Conservation (phyloP, 2,888 invertebrate species). For the Dasypolia templi region DNA sequence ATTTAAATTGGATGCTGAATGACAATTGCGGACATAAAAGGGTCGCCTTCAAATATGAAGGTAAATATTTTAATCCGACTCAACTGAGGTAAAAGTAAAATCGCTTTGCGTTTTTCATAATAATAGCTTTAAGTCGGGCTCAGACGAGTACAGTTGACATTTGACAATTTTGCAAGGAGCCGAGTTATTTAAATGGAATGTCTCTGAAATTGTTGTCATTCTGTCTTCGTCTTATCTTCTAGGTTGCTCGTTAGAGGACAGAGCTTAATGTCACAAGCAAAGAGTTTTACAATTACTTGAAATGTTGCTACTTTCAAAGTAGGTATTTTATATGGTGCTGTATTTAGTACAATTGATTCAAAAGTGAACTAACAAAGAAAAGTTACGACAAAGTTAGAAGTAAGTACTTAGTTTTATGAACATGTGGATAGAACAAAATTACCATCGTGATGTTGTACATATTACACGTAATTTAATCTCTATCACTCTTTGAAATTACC, state of each 20-base stretch:
- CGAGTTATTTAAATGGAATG: constrained; percentile 57
- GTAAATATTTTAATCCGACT: constrained; percentile 66
- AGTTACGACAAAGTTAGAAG: constrained; percentile 26
- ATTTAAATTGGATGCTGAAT: constrained; percentile 37
- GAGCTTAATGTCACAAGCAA: constrained; percentile 36
- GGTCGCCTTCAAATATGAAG: constrained; percentile 62
- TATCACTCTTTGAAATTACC: constrained; percentile 24
- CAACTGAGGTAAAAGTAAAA: constrained; percentile 64
- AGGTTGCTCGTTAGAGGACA: constrained; percentile 34
- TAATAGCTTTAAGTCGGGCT: constrained; percentile 57
- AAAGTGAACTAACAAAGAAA: constrained; percentile 7
- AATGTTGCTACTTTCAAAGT: not conserved
- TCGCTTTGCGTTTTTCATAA: constrained; percentile 64
- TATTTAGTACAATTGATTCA: constrained; percentile 17
- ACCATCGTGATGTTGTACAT: constrained; percentile 9
- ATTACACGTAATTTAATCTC: constrained; percentile 41
- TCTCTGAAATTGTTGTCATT: constrained; percentile 46
- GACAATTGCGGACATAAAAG: constrained; percentile 53
- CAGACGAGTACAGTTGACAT: constrained; percentile 46
- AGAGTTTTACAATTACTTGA: constrained; percentile 33
- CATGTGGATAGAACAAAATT: constrained; percentile 16
- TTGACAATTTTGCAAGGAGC: constrained; percentile 49
- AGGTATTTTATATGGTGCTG: constrained; percentile 3
- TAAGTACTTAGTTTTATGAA: constrained; percentile 23
- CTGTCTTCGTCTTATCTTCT: constrained; percentile 42